Percentiles rank a stretch among this genome's conserved stretches.
These are phyloP conservation scores for Melanogrammus aeglefinus DNA, from an alignment of 2,797 vertebrate species.

Conservation along the genomic window DNA sequence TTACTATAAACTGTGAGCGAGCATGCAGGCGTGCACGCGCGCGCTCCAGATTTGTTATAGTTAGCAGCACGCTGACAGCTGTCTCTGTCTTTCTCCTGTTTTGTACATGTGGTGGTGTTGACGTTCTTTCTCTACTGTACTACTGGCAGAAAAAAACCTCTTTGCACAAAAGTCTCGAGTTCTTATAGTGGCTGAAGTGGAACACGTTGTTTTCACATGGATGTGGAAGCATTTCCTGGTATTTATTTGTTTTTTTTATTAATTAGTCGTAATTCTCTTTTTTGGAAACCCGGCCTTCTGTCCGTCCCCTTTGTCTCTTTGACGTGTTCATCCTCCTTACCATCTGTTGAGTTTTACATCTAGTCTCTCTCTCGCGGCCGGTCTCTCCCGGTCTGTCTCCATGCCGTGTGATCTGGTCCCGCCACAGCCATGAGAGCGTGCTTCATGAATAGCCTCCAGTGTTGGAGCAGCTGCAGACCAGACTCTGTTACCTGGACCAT, in stretches of 20 bases:
- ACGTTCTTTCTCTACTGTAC: background rate
- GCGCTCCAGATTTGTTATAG: background rate
- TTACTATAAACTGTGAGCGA: background rate
- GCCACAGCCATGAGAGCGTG: background rate
- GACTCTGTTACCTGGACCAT: conserved; percentile 7
- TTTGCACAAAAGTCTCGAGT: background rate
- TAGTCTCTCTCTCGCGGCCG: background rate
- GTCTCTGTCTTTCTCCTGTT: background rate
- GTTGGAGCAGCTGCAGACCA: conserved; percentile 5
- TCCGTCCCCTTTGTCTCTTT: background rate
- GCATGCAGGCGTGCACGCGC: background rate
- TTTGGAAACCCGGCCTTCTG: background rate
- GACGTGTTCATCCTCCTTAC: background rate
- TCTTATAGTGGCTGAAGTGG: background rate
- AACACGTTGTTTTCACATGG: background rate
- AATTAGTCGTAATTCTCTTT: background rate
- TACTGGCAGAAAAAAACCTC: too few relatives aligned
- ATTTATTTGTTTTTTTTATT: background rate
- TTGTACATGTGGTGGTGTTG: background rate
- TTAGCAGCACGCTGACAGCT: background rate
- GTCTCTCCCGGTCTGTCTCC: background rate
- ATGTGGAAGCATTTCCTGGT: background rate
- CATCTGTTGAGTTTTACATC: background rate
- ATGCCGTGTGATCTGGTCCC: background rate
- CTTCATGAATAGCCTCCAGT: conserved; percentile 7